Base-by-base conservation (phyloP, 1,140 invertebrate genomes). In the Zophobas atratus region DNA sequence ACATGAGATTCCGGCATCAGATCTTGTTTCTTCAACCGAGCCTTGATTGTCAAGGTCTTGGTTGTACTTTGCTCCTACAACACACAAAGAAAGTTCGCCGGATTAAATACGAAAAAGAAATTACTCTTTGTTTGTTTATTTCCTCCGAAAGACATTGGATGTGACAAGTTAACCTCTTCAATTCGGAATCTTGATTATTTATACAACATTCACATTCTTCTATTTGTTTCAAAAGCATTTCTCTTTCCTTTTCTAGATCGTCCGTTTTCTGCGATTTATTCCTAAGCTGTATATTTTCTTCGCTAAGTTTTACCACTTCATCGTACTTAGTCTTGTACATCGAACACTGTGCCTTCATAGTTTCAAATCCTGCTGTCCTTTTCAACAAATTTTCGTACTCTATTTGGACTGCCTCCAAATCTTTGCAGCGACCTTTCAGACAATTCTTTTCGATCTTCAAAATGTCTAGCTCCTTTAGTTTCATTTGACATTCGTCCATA, bases 101-200 rank as follows among this genome's bases (percentile, higher is more conserved):
- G 74, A 49, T 78, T 60, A 43, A 70, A 75, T 20, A 53, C 56
- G 70, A 63, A 38, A 63, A 70, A 71, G 32, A 2, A 33, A 43
- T 79, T 83, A 84, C 84, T 82, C 86, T 81, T 76, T 84, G 82
- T 32, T 84, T 63, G 32, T 86, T 84, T 6, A 79, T 75, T 6
- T 80, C 81, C 67, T 83, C 70, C 6, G 86, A 77, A 51, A 86
- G 57, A 41, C 80, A 76, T 46, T 86, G 84, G 6, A 86, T 82
- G 38, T 86, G 84, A 36, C 73, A 78, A 0, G 84, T 82, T 3
- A 86, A 77, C 60, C 82, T 60, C 70, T 80, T 81, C 20, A 86
- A 86, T 80, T 87, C 86, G 36, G 85, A 80, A 48, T 86, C 86
- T 76, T 86, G 85, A 35, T 86, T 84, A 1, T 82, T 80, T 34